phyloP scores from a whole-genome alignment of 2,797 vertebrate genomes.

The Rhabdophis nuchalis region DNA sequence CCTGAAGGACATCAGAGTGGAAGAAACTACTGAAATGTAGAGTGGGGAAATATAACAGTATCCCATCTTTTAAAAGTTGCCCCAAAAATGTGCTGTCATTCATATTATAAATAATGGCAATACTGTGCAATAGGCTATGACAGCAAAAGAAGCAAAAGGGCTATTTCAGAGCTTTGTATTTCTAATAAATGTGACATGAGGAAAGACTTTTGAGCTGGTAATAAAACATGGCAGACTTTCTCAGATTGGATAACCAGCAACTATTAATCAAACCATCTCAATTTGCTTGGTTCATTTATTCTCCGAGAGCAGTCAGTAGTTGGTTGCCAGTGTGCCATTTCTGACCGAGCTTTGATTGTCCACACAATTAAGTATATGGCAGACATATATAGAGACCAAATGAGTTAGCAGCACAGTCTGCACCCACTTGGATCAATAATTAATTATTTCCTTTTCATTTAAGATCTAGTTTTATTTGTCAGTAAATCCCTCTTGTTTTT shows the following conservation, averaged over 20 bases:
- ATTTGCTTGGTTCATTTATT: slow-evolving; percentile 22
- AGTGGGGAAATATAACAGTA: neutral
- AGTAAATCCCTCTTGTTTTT: slow-evolving; percentile 36
- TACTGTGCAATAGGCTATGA: neutral
- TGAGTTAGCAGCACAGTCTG: neutral
- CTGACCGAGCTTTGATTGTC: neutral
- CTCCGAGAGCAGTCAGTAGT: neutral
- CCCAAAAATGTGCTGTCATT: neutral
- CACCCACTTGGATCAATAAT: slow-evolving; percentile 59
- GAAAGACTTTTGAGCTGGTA: slow-evolving; percentile 2
- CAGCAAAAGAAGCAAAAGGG: neutral
- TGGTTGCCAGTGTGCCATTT: slow-evolving; percentile 10
- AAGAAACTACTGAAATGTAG: neutral
- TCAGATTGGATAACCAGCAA: slow-evolving; percentile 19
- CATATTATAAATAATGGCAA: neutral
- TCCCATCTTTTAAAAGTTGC: neutral
- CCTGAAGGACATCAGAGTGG: neutral
- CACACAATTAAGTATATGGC: neutral
- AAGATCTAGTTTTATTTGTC: slow-evolving; percentile 47
- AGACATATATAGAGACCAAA: slow-evolving; percentile 27
- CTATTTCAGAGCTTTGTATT: neutral
- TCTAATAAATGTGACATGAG: neutral
- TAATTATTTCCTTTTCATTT: slow-evolving; percentile 51
- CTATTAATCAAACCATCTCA: slow-evolving; percentile 1
- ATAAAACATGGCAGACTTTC: slow-evolving; percentile 11